Evolutionary conservation across 2,797 vertebrate species (phyloP), one percentile per base, ranked within the genome.

Genomic region (Tinamus major): DNA sequence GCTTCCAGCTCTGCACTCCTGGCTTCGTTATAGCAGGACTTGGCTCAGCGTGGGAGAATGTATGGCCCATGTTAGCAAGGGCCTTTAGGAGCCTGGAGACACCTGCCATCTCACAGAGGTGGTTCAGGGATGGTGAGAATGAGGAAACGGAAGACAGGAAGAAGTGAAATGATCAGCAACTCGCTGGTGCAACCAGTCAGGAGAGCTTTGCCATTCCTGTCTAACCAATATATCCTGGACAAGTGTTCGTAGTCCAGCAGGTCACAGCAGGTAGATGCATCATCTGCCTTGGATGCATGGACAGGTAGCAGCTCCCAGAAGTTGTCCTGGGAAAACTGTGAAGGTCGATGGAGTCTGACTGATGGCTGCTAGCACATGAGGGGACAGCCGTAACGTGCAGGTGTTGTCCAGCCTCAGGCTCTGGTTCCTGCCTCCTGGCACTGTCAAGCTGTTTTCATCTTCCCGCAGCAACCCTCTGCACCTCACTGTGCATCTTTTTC

Each of bases 381-480:
- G 13, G 53, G 29, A 31, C 29, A 53, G 37, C 68, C 49, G 13
- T 29, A 27, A 17, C 29, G 35, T 17, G 35, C 16, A 10, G 44
- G 23, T 69, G 23, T 29, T 31, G 41, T 7, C 46, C 44, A 27
- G 27, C 39, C 10, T 18, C 8, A 48, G 55, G 37, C 8, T 58
- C 37, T 59, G 90, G 55, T 86, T 90, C 48, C 2, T 78, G 42
- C 35, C 62, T 20, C 18, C 42, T 62, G 63, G 44, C 56, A 87
- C 46, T 42, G 27, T 6, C 49, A 81, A 92, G 56, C 27, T 9
- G n/a, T 88, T 94, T 95, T 87, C 84, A 55, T 90, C 35, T 80
- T 46, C 17, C 9, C 14, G 11, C 31, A 70, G 64, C 33, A 93
- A 33, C 10, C 2, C 31, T 53, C 46, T 46, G 23, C 23, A 78